Base-by-base conservation (phyloP, 2,797 vertebrate genomes). In the Falco peregrinus region DNA sequence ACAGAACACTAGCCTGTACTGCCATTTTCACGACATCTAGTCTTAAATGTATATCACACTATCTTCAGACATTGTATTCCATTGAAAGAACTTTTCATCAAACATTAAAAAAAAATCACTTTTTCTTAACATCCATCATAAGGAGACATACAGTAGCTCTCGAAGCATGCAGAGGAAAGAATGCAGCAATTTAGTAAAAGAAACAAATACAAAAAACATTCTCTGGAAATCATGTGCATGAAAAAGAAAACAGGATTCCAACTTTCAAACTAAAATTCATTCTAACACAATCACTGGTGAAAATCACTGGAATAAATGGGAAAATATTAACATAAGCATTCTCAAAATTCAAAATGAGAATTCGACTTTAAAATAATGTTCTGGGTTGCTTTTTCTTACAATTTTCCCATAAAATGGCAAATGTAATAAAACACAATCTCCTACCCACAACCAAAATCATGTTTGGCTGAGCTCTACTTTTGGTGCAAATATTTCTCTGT, bases 401-500 rank as follows among this genome's bases (percentile, higher is more conserved):
- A 5, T 74, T 80, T 87, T 57, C 74, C n/a, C 47, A 19, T 22
- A 65, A 82, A 94, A 69, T 88, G 39, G 74, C 26, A 80, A 94
- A 79, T 60, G 21, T 29, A 89, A 77, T 69, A 78, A 83, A 95
- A 63, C 22, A 41, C 48, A 56, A 64, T 61, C 74, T 90, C 79
- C 39, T 90, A 80, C 37, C 26, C 84, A 60, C 76, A 93, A 93
- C 81, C 91, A 92, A 93, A 90, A 90, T 80, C 89, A 83, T 59
- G 68, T 74, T 97, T 96, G 90, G 90, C 78, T 89, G 86, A 75
- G 86, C 77, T 85, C 75, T 92, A 78, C 64, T 90, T 97, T 92
- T 90, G 96, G 92, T 95, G 75, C 24, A 90, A 95, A 95, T 90
- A 87, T 85, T 95, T 95, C 68, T 95, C 86, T 89, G 81, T 78